Conservation (phyloP, 2,113 vertebrate species). For the Engraulis encrasicolus region DNA sequence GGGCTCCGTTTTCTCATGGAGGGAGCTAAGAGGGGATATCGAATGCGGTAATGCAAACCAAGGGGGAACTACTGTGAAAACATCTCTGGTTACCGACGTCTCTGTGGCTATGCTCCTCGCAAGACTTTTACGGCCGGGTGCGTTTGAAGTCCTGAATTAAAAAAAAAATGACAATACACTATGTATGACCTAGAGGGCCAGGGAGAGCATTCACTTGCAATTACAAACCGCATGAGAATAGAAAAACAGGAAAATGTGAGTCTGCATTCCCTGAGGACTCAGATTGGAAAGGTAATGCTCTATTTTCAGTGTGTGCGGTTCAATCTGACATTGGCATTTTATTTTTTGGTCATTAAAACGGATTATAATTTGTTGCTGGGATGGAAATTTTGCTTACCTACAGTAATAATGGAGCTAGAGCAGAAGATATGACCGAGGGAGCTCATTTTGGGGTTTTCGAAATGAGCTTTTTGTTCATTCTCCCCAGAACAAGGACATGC, state of each 20-base stretch:
- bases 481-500: constrained; percentile 39
- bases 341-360: constrained; percentile 45
- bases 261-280: constrained; percentile 38
- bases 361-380: constrained; percentile 44
- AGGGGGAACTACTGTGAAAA: constrained; percentile 69
- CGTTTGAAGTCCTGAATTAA: constrained; percentile 77
- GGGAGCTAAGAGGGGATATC: constrained; percentile 46
- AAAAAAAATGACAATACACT: constrained; percentile 71
- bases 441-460: constrained; percentile 43
- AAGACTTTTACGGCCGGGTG: constrained; percentile 62
- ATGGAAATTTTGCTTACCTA: constrained; percentile 41
- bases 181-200: constrained; percentile 53
- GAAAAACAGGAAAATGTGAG: constrained; percentile 50
- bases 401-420: constrained; percentile 34
- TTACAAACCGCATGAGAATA: constrained; percentile 63
- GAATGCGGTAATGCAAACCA: constrained; percentile 56
- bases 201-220: constrained; percentile 57
- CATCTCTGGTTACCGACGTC: constrained; percentile 70
- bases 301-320: constrained; percentile 54
- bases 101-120: constrained; percentile 63
- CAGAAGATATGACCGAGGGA: constrained; percentile 34
- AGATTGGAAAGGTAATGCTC: constrained; percentile 46
- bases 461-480: constrained; percentile 40
- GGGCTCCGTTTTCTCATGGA: constrained; percentile 58
- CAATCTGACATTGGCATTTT: constrained; percentile 42